phyloP scores from a whole-genome alignment of 2,888 invertebrate genomes.

The Salticus scenicus region DNA sequence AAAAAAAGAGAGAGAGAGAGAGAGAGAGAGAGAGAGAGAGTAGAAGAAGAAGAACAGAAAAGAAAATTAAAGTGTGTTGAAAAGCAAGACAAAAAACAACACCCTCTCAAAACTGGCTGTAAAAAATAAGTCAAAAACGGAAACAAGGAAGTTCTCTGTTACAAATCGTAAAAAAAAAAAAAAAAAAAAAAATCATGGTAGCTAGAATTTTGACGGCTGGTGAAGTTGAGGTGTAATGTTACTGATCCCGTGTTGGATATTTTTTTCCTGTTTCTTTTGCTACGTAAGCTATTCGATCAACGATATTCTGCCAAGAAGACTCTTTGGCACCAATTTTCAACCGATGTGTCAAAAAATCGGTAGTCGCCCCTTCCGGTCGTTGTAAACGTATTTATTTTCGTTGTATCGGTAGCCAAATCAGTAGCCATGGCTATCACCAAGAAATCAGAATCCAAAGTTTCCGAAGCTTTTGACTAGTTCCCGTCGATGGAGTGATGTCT shows the following conservation, averaged over 20 bases:
- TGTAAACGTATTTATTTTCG: not conserved
- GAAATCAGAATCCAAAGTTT: constrained; percentile 8
- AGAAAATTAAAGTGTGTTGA: not conserved
- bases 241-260: constrained; percentile 18
- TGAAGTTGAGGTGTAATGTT: constrained; percentile 19
- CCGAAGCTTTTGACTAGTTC: constrained; percentile 2
- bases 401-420: constrained; percentile 48
- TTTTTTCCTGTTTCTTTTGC: not conserved
- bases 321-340: constrained; percentile 11
- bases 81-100: not conserved
- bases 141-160: constrained; percentile 26
- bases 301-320: constrained; percentile 13
- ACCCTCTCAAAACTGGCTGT: not conserved
- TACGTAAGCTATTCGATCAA: not conserved
- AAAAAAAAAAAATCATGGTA: constrained; percentile 33
- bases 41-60: not conserved
- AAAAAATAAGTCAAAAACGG: not conserved
- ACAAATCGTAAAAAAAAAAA: not conserved
- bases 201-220: constrained; percentile 31
- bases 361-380: constrained; percentile 32
- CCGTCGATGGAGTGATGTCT: not conserved
- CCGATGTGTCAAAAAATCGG: constrained; percentile 41
- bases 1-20: no score
- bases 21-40: no score
- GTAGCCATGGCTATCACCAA: constrained; percentile 4